These are phyloP conservation scores for Thymallus thymallus DNA, from an alignment of 2,113 vertebrate species.

Conservation along the genomic window DNA sequence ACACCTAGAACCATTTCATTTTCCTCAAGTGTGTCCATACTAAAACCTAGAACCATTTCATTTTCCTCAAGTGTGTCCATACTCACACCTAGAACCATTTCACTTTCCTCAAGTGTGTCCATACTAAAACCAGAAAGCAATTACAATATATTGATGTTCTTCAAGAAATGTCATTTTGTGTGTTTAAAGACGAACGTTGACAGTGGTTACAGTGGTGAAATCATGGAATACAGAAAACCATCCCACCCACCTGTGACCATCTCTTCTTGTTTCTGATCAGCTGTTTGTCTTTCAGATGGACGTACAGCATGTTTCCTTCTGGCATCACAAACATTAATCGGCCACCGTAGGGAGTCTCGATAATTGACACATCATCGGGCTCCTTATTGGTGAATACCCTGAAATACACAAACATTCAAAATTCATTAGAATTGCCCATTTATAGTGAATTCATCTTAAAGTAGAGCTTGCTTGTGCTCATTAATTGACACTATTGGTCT, in stretches of 20 bases:
- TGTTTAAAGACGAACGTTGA: not conserved
- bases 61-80: too few relatives aligned
- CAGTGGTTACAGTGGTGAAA: not conserved
- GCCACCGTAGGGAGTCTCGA: constrained; percentile 75
- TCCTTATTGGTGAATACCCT: constrained; percentile 78
- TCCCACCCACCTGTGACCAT: constrained; percentile 76
- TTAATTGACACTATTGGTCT: too few relatives aligned
- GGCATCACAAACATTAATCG: constrained; percentile 74
- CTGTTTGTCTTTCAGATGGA: constrained; percentile 78
- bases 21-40: too few relatives aligned
- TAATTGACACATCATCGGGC: constrained; percentile 74
- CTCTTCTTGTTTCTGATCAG: constrained; percentile 79
- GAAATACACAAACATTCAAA: not conserved
- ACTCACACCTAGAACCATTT: not conserved
- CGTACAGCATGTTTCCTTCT: constrained; percentile 75
- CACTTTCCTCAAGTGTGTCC: too few relatives aligned
- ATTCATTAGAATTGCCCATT: not conserved
- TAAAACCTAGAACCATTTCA: too few relatives aligned
- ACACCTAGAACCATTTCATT: too few relatives aligned
- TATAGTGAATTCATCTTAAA: too few relatives aligned
- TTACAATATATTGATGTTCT: too few relatives aligned
- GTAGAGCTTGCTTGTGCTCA: too few relatives aligned
- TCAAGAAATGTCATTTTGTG: too few relatives aligned
- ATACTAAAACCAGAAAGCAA: too few relatives aligned
- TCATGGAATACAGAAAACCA: too few relatives aligned